phyloP scores from a whole-genome alignment of 2,797 vertebrate species.

The Carcharodon carcharias region DNA sequence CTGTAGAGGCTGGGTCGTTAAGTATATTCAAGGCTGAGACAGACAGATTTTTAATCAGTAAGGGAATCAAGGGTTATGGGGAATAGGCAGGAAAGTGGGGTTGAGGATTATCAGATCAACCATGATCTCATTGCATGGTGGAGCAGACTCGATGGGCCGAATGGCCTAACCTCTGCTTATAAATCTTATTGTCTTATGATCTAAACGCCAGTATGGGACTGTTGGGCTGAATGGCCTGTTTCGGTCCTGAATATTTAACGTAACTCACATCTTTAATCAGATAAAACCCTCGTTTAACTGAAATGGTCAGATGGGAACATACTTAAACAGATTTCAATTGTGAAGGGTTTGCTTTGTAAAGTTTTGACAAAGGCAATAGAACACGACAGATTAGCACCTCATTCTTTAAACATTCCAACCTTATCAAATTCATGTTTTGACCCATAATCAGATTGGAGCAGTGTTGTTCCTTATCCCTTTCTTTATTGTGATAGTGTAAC shows the following conservation, averaged over 20 bases:
- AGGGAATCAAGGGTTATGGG: too few species aligned
- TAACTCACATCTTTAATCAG: background rate
- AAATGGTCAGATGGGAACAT: background rate
- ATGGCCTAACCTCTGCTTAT: too few species aligned
- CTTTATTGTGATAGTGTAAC: background rate
- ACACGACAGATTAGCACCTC: background rate
- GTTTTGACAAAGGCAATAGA: constrained; percentile 22
- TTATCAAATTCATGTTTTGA: constrained; percentile 28
- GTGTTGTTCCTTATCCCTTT: background rate
- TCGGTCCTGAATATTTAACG: background rate
- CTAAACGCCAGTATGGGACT: background rate
- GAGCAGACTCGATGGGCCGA: too few species aligned
- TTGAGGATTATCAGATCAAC: too few species aligned
- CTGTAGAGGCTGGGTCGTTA: too few species aligned
- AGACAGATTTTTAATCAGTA: too few species aligned
- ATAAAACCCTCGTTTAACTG: background rate
- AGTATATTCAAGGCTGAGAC: too few species aligned
- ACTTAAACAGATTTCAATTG: background rate
- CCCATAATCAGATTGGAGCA: constrained; percentile 31
- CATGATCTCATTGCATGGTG: too few species aligned
- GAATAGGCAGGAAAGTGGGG: too few species aligned
- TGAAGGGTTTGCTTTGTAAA: background rate
- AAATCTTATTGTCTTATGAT: too few species aligned
- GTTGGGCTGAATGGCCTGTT: background rate
- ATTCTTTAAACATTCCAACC: constrained; percentile 20